Evolutionary conservation across 2,797 vertebrate genomes (phyloP).

Genomic region (Luscinia megarhynchos): DNA sequence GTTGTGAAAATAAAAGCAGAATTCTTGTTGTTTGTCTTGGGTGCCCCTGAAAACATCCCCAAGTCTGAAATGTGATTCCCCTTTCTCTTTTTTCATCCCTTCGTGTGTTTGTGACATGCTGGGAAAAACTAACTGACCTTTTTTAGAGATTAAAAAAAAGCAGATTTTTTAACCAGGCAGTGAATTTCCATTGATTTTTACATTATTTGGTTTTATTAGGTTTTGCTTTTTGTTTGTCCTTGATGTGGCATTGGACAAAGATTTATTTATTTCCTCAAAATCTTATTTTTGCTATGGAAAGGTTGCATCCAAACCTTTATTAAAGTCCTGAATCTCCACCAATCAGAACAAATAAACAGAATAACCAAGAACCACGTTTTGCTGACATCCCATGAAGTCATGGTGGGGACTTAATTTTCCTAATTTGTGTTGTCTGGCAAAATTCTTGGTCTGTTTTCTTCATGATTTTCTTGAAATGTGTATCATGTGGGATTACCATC

Average conservation of each 20-base stretch:
- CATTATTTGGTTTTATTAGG: neutral
- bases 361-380: accelerated
- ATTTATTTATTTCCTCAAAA: neutral
- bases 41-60: neutral
- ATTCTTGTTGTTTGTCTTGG: accelerated
- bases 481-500: too few relatives aligned
- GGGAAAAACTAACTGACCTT: neutral
- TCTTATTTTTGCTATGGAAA: neutral
- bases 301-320: neutral
- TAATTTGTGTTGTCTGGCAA: neutral
- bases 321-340: neutral
- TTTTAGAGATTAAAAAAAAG: accelerated
- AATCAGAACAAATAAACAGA: neutral
- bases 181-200: neutral
- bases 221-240: neutral
- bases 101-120: neutral
- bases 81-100: neutral
- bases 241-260: neutral
- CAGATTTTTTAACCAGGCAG: neutral
- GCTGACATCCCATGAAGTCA: neutral
- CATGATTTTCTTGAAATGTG: neutral
- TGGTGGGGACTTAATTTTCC: neutral
- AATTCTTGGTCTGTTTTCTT: neutral
- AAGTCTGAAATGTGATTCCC: accelerated
- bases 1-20: neutral